Evolutionary conservation across 2,797 vertebrate species (phyloP).

Genomic region (Sebastiscus albofasciatus): DNA sequence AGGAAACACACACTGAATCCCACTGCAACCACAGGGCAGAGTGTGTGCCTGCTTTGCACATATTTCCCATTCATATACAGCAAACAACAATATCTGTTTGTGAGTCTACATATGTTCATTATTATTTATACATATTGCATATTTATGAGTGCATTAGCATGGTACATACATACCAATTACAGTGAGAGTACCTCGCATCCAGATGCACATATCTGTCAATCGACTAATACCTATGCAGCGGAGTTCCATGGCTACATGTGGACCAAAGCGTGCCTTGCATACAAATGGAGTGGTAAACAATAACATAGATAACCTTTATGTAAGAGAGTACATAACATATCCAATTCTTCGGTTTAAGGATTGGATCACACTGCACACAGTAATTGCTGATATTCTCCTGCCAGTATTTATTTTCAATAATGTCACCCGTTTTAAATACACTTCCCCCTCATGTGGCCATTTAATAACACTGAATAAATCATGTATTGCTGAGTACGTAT

Average conservation of each 20-base stretch:
- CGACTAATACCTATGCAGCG: slow-evolving; percentile 2
- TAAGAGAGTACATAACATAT: not conserved
- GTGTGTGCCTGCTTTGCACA: not conserved
- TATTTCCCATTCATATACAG: not conserved
- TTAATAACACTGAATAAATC: not conserved
- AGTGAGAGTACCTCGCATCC: slow-evolving; percentile 28
- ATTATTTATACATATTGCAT: not conserved
- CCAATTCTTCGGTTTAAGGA: not conserved
- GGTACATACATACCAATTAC: slow-evolving; percentile 24
- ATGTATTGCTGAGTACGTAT: not conserved
- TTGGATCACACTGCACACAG: not conserved
- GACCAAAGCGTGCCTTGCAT: slow-evolving; percentile 18
- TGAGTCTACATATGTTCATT: not conserved
- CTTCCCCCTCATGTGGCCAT: not conserved
- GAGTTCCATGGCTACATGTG: not conserved
- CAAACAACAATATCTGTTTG: not conserved
- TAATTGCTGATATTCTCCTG: not conserved
- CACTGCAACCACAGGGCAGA: not conserved
- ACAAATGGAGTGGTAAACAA: slow-evolving; percentile 11
- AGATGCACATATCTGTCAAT: slow-evolving; percentile 10
- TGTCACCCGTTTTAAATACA: not conserved
- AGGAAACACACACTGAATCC: slow-evolving; percentile 16
- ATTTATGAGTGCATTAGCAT: not conserved
- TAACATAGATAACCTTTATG: not conserved
- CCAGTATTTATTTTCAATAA: not conserved